Percentiles rank a stretch among this genome's conserved stretches.
These are phyloP conservation scores for Merodon equestris DNA, from an alignment of 2,888 invertebrate species.

Conservation along the genomic window DNA sequence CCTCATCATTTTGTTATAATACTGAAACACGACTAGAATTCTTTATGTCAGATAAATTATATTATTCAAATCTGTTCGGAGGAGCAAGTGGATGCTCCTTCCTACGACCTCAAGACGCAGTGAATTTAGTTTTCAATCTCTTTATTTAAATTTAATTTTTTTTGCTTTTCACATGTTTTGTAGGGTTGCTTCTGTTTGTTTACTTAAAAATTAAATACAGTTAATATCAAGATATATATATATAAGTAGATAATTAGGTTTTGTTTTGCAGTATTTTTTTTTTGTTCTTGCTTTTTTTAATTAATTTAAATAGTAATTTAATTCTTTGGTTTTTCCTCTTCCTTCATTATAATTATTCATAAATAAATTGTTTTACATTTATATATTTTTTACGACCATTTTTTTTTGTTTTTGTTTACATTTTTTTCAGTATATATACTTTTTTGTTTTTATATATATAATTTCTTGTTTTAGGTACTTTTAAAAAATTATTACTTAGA, in stretches of 20 bases:
- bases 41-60: constrained; percentile 56
- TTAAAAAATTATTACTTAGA: constrained; percentile 66
- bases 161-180: constrained; percentile 6
- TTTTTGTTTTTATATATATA: constrained; percentile 42
- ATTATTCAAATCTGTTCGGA: constrained; percentile 37
- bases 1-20: constrained; percentile 54
- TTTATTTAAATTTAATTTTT: constrained; percentile 29
- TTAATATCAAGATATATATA: constrained; percentile 61
- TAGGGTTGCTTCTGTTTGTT: constrained; percentile 22
- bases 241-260: constrained; percentile 60
- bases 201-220: constrained; percentile 55
- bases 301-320: constrained; percentile 58
- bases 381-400: constrained; percentile 33
- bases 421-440: constrained; percentile 46
- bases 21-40: constrained; percentile 69
- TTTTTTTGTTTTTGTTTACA: constrained; percentile 20
- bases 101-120: constrained; percentile 48
- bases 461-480: constrained; percentile 65
- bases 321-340: constrained; percentile 55
- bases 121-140: constrained; percentile 15
- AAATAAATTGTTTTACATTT: constrained; percentile 67
- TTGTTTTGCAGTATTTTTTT: constrained; percentile 11
- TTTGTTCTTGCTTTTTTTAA: constrained; percentile 15
- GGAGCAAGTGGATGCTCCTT: constrained; percentile 32
- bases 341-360: constrained; percentile 42